Evolutionary conservation across 2,888 invertebrate species (phyloP), one percentile per base, ranked within the genome.

Genomic region (Apodemia mormo): DNA sequence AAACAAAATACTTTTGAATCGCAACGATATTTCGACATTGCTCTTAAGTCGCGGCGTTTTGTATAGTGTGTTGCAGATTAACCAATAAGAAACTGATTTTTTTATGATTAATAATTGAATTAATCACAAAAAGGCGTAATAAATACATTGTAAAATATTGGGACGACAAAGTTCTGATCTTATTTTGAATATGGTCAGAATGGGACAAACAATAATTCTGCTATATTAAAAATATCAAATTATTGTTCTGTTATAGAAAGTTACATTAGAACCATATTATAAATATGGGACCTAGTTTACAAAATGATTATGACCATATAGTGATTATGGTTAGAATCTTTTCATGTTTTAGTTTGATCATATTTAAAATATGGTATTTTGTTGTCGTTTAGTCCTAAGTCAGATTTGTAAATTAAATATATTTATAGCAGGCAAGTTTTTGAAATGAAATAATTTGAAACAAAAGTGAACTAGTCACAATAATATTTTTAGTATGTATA

Each of bases 301-400:
- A 0, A 29, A 30, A 61, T 33, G 33, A 61, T 61, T 61, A 2
- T 61, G 33, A 33, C 33, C 61, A 61, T 61, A 30, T 61, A 7
- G 7, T 61, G 30, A 33, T 10, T 61, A 33, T 61, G 61, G 30
- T 61, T 61, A 14, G 61, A 61, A 61, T 61, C 33, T 30, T 61
- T 49, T 49, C 14, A 14, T 49, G 14, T 61, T 61, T 33, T 33
- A 61, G 30, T 61, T 12, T 14, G 61, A 61, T 33, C 61, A 12
- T 61, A 61, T 61, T 61, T 30, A 61, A 61, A 61, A 33, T 61
- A 61, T 61, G 61, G 33, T 61, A 12, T 61, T 61, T 61, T 61
- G 33, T 61, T 30, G 61, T 61, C 14, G 14, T 33, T 61, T 61
- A 61, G 61, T 12, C 33, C 33, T 61, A 61, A 61, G 61, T 49